phyloP scores from a whole-genome alignment of 2,888 invertebrate genomes.

The Synanthedon andrenaeformis region DNA sequence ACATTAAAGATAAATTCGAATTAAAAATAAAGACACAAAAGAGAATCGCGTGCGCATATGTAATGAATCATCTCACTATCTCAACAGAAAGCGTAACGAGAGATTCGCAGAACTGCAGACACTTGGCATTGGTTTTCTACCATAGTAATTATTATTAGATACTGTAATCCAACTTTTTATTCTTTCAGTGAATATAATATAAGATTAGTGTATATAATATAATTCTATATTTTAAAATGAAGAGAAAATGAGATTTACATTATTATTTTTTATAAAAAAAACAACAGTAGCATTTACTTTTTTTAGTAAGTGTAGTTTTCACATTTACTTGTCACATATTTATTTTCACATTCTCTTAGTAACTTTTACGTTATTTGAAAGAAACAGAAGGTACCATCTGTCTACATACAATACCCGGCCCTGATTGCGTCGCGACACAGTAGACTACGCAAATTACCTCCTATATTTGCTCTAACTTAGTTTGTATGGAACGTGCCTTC shows the following conservation, averaged over 20 bases:
- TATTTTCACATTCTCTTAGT: too few species aligned
- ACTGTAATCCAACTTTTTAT: neutral
- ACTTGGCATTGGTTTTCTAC: neutral
- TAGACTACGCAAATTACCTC: conserved; percentile 38
- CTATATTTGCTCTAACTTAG: conserved; percentile 34
- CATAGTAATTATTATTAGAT: neutral
- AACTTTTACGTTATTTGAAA: too few species aligned
- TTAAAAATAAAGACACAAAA: neutral
- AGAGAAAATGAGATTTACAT: too few species aligned
- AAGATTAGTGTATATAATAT: too few species aligned
- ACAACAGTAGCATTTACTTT: too few species aligned
- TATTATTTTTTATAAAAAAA: too few species aligned
- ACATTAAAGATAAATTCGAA: neutral
- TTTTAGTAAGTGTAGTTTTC: too few species aligned
- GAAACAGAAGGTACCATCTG: neutral
- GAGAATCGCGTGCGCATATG: conserved; percentile 29
- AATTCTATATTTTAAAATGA: too few species aligned
- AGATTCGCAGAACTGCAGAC: conserved; percentile 6
- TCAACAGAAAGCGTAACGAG: conserved; percentile 59
- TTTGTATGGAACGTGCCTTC: conserved; percentile 30
- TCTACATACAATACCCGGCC: conserved; percentile 27
- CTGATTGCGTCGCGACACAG: conserved; percentile 60
- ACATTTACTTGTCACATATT: too few species aligned
- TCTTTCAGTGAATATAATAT: too few species aligned
- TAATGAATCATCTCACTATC: conserved; percentile 38